These are phyloP conservation scores for Chironex yamaguchii DNA, from an alignment of 30 jellyfish, hydroid and myxozoan genomes.

Conservation along the genomic window DNA sequence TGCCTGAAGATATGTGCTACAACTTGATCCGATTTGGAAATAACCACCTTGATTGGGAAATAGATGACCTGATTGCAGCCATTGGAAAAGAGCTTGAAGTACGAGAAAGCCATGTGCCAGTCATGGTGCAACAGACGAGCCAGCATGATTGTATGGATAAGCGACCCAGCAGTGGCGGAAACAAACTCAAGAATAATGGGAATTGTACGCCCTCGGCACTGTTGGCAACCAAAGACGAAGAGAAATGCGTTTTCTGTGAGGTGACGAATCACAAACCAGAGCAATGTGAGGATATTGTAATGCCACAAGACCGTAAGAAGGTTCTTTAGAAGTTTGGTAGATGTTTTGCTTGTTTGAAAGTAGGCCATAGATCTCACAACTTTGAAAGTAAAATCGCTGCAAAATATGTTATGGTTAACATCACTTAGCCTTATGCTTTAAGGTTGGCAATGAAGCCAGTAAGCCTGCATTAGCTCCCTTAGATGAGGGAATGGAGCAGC, in stretches of 20 bases:
- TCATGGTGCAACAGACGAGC: constrained; percentile 21
- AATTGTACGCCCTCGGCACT: no score
- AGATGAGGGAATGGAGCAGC: constrained; percentile 8
- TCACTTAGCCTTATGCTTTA: constrained; percentile 3
- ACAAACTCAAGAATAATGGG: constrained; percentile 2
- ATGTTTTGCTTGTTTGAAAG: not conserved
- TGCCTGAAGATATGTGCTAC: constrained; percentile 17
- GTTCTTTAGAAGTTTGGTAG: not conserved
- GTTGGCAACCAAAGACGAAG: constrained; percentile 10
- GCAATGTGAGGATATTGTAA: not conserved
- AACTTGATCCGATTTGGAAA: constrained; percentile 32
- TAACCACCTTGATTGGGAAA: constrained; percentile 44
- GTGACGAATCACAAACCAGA: constrained; percentile 3
- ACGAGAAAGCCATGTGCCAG: constrained; percentile 30
- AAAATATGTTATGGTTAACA: constrained; percentile 1
- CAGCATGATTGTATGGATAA: not conserved
- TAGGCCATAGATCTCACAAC: constrained; percentile 5
- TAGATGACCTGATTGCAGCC: constrained; percentile 45
- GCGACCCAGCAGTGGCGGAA: no score
- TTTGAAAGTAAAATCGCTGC: not conserved
- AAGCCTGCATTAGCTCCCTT: not conserved
- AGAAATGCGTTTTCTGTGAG: constrained; percentile 3
- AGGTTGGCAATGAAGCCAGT: no score
- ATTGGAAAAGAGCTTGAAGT: constrained; percentile 39
- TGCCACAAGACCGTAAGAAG: not conserved